These are phyloP conservation scores for Tanypteryx hageni DNA, from an alignment of 2,888 invertebrate genomes.

Conservation along the genomic window DNA sequence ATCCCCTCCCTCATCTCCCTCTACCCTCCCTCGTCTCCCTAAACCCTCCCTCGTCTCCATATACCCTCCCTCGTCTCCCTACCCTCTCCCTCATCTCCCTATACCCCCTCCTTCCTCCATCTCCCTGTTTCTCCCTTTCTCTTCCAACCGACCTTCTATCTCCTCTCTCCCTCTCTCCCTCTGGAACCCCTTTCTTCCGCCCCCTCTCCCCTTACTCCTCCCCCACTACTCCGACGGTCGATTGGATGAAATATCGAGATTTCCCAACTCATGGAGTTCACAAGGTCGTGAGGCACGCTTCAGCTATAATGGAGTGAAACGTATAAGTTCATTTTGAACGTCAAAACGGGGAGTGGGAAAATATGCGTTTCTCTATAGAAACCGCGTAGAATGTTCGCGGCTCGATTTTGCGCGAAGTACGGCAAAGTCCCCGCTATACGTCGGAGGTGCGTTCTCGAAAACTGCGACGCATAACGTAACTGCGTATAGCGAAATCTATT, in stretches of 20 bases:
- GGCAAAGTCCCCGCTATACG: too few relatives aligned
- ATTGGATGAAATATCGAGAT: conserved; percentile 47
- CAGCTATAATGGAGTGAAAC: conserved; percentile 31
- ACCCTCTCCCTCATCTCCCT: background rate
- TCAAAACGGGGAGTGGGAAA: background rate
- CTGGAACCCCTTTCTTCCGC: background rate
- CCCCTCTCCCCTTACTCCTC: background rate
- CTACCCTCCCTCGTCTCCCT: background rate
- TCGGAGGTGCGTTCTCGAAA: too few relatives aligned
- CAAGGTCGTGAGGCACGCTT: conserved; percentile 2
- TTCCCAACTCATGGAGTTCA: background rate
- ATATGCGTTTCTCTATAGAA: background rate
- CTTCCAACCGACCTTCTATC: background rate
- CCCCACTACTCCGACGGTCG: background rate
- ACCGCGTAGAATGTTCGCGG: background rate
- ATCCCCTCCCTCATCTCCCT: too few relatives aligned
- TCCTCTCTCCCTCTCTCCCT: background rate
- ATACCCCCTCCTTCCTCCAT: background rate
- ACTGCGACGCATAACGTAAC: background rate
- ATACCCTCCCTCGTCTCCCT: background rate
- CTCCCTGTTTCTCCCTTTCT: too few relatives aligned
- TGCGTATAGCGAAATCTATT: background rate
- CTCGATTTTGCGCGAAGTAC: background rate
- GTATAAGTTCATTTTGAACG: conserved; percentile 40
- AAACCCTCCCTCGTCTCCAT: too few relatives aligned